Evolutionary conservation across 2,113 vertebrate genomes (phyloP).

Genomic region (Xenopus laevis): DNA sequence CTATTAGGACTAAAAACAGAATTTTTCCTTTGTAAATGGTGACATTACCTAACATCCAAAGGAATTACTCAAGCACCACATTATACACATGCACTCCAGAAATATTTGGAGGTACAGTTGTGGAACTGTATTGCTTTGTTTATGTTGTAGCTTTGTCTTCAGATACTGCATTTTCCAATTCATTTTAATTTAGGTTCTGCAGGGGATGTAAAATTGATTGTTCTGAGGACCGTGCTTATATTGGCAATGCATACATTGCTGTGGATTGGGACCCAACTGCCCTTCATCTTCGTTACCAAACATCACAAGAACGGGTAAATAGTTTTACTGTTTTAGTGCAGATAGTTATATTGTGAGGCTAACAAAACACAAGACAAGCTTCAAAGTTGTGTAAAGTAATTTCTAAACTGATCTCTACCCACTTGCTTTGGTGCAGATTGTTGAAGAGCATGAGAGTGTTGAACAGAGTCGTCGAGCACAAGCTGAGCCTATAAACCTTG

Average conservation of each 20-base stretch:
- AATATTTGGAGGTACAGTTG: no score
- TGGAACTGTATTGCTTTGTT: no score
- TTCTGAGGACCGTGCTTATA: constrained; percentile 79
- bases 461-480: constrained; percentile 89
- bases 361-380: no score
- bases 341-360: no score
- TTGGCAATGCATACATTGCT: constrained; percentile 91
- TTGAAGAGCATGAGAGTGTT: constrained; percentile 92
- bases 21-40: no score
- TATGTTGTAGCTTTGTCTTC: background rate
- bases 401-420: no score
- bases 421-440: constrained; percentile 65
- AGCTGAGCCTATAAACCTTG: constrained; percentile 93
- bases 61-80: no score
- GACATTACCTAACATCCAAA: no score
- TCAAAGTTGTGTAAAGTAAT: no score
- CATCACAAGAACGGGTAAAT: constrained; percentile 93
- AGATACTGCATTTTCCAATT: constrained; percentile 2
- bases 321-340: no score
- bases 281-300: constrained; percentile 95
- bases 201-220: constrained; percentile 91
- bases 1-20: no score
- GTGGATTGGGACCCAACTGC: constrained; percentile 98
- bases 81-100: no score
- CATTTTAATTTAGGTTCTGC: constrained; percentile 75